Conservation (phyloP, 2,113 vertebrate genomes). For the Urocolius indicus region DNA sequence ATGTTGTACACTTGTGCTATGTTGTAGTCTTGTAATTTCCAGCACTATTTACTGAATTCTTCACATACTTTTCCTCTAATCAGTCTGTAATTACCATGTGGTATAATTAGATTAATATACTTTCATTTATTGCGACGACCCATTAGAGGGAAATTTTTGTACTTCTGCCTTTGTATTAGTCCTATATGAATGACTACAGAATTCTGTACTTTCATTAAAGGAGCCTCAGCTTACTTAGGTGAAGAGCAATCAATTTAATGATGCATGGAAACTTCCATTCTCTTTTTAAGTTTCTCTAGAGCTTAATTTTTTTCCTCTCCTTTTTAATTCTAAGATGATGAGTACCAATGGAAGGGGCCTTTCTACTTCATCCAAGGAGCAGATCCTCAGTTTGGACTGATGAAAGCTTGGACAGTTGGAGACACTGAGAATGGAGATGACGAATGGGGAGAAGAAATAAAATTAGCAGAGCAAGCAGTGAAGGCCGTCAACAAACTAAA, state of each 20-base stretch:
- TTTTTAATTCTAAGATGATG: conserved; percentile 75
- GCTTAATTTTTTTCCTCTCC: not conserved
- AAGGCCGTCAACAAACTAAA: conserved; percentile 85
- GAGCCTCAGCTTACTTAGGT: not conserved
- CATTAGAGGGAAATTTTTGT: conserved; percentile 42
- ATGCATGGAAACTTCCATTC: not conserved
- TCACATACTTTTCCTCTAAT: conserved; percentile 7
- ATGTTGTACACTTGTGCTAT: not conserved
- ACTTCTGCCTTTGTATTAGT: conserved; percentile 28
- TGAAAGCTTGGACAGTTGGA: conserved; percentile 90
- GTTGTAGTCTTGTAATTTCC: conserved; percentile 11
- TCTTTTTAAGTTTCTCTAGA: not conserved
- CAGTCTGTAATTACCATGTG: conserved; percentile 45
- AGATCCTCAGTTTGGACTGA: conserved; percentile 95
- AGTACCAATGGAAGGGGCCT: conserved; percentile 87
- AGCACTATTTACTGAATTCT: not conserved
- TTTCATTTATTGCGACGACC: conserved; percentile 34
- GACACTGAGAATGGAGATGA: conserved; percentile 84
- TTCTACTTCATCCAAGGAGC: conserved; percentile 95
- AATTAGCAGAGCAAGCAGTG: conserved; percentile 86
- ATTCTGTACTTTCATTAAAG: conserved; percentile 26
- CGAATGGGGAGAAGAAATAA: conserved; percentile 90
- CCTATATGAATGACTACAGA: not conserved
- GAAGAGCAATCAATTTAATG: conserved; percentile 17
- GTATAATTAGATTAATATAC: conserved; percentile 65